These are phyloP conservation scores for Pseudochirops cupreus DNA, from an alignment of 2,797 vertebrate genomes.

Conservation along the genomic window DNA sequence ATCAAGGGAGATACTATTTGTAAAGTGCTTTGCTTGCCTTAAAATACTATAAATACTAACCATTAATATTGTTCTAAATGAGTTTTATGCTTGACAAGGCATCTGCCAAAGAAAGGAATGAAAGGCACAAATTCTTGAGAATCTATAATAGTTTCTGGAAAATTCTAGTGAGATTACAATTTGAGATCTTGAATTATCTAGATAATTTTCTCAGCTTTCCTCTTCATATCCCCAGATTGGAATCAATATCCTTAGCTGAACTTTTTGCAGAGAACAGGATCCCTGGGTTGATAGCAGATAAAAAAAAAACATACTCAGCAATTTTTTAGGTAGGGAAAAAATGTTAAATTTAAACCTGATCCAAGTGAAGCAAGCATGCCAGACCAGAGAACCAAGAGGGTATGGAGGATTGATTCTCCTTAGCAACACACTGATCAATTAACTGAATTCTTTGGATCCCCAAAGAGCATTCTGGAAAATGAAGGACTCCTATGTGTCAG, in stretches of 20 bases:
- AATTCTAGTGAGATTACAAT: not conserved
- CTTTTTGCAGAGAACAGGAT: constrained; percentile 11
- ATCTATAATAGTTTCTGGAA: not conserved
- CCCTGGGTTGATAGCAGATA: not conserved
- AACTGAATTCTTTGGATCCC: not conserved
- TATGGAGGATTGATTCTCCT: constrained; percentile 10
- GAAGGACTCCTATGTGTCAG: not conserved
- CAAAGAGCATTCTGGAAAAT: not conserved
- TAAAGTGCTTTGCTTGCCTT: not conserved
- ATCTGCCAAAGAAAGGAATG: not conserved
- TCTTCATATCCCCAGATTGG: not conserved
- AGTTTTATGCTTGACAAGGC: not conserved
- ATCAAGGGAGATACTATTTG: not conserved
- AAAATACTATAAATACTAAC: not conserved
- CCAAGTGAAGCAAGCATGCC: not conserved
- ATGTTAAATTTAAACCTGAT: constrained; percentile 40
- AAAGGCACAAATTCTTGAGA: not conserved
- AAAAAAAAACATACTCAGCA: not conserved
- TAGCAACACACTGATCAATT: not conserved
- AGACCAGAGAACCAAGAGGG: constrained; percentile 1
- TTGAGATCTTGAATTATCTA: not conserved
- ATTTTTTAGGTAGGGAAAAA: constrained; percentile 32
- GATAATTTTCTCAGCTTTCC: not conserved
- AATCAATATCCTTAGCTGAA: not conserved
- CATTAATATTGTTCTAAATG: not conserved